Evolutionary conservation across 2,797 vertebrate species (phyloP), one percentile per base, ranked within the genome.

Genomic region (Chromis chromis): DNA sequence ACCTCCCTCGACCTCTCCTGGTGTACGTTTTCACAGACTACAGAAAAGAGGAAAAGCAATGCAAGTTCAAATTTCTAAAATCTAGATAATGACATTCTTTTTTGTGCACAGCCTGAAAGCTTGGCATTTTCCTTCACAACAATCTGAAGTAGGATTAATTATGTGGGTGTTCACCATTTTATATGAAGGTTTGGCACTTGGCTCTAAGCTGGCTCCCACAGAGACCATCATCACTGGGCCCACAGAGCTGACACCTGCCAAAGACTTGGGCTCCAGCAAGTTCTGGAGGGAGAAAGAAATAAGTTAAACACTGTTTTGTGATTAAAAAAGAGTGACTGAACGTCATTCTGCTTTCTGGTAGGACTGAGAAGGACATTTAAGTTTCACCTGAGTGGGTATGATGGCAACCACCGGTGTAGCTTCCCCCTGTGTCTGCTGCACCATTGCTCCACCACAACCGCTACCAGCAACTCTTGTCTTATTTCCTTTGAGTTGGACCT

Each of bases 21-120:
- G 98, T 99, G 33, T 99, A 99, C 0, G 92, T 93, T 22, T 96
- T 99, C 72, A 96, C 96, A 46, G 96, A 95, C 97, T 99, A 86
- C n/a, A 83, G 88, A 88, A 1, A 79, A 74, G 24, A 78, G 3
- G 6, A 33, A 81, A 73, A 49, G 1, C 31, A 31, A 19, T 39
- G 14, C 0, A 58, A 17, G 11, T 27, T 58, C 0, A 49, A 12
- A 28, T 28, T 22, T 42, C n/a, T 59, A 22, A 28, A 48, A 12
- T 39, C n/a, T 52, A 22, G 44, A 36, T 39, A 9, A 27, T 56
- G 8, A 36, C 17, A 22, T 44, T n/a, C 42, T 48, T 39, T 27
- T 53, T 21, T 33, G 1, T 17, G 12, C 46, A 24, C 17, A 36
- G 7, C 27, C 19, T 6, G 13, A 14, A 2, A 21, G 16, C 11